Base-by-base conservation (phyloP, 2,888 invertebrate species). In the Agrotis ipsilon region DNA sequence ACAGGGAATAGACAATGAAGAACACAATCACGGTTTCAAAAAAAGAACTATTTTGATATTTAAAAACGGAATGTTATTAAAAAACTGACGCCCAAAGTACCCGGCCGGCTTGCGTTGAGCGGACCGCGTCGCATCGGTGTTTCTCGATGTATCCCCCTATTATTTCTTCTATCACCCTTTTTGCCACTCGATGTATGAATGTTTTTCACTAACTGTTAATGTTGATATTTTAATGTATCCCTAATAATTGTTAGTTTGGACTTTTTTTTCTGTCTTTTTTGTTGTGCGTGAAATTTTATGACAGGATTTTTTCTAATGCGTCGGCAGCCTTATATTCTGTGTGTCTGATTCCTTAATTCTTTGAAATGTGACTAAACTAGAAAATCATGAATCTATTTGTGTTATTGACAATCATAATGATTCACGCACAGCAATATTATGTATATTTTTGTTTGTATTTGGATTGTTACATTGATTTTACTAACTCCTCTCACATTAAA, bases 141-240 rank as follows among this genome's bases (percentile, higher is more conserved):
- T 93, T 94, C 89, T 94, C 94, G 91, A 93, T 94, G 94, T 94
- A 91, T 86, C 93, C 93, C 92, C 93, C 88, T 87, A 85, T 88
- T 92, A 93, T 93, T 94, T 93, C 91, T 89, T 92, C 92, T 94
- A 90, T 94, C 92, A 93, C 94, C 94, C 92, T 94, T 89, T 94
- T 94, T 94, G 94, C 94, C 95, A 95, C 94, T 94, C 94, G 94
- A 93, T 96, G 96, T 96, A 91, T 95, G 95, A 94, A 96, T 96
- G 96, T 96, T 95, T 92, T 95, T 95, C 96, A 96, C 95, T 96
- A 96, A 95, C 95, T 96, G 95, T 96, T 96, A 96, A 96, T 96
- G 94, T 96, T 94, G 94, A 95, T 95, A 94, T 92, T 89, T 91
- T 90, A 89, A 89, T 91, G 86, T 90, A 89, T 85, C 86, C 87